A percentile compares a stretch with the other conserved stretches of the same genome.
phyloP scores from a whole-genome alignment of 2,113 vertebrate species.

The Alexandromys fortis region DNA sequence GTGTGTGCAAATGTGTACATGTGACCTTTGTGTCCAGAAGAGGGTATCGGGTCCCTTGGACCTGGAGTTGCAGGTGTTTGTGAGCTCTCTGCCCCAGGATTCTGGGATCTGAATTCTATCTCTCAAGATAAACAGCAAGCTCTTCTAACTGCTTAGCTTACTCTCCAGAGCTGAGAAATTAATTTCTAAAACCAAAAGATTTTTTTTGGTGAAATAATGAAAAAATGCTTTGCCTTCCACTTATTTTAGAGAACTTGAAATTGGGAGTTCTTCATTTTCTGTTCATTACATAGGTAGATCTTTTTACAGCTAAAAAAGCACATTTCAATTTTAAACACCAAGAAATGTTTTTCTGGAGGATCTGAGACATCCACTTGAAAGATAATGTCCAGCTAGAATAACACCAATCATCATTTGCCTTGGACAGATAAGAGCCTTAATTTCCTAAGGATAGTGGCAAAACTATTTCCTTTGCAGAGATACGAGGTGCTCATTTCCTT shows the following conservation, averaged over 20 bases:
- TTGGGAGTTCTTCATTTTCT: background rate
- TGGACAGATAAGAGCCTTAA: background rate
- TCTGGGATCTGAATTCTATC: background rate
- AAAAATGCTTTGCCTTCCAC: background rate
- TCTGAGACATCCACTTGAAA: background rate
- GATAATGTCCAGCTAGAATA: background rate
- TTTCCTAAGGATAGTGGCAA: background rate
- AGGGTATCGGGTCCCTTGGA: background rate
- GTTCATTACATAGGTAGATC: background rate
- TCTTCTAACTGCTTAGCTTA: background rate
- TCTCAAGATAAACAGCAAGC: background rate
- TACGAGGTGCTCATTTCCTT: background rate
- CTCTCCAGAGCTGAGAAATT: background rate
- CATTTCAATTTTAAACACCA: background rate
- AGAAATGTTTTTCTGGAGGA: background rate
- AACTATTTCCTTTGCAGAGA: conserved; percentile 11
- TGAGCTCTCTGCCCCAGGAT: background rate
- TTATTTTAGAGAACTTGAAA: conserved; percentile 13
- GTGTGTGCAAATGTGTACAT: background rate
- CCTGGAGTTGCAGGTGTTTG: background rate
- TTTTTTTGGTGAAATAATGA: background rate
- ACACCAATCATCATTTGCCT: background rate
- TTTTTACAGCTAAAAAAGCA: background rate
- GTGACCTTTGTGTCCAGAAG: background rate
- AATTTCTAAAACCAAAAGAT: background rate